Conservation (phyloP, 2,888 invertebrate genomes). For the Lithophane ornitopus region DNA sequence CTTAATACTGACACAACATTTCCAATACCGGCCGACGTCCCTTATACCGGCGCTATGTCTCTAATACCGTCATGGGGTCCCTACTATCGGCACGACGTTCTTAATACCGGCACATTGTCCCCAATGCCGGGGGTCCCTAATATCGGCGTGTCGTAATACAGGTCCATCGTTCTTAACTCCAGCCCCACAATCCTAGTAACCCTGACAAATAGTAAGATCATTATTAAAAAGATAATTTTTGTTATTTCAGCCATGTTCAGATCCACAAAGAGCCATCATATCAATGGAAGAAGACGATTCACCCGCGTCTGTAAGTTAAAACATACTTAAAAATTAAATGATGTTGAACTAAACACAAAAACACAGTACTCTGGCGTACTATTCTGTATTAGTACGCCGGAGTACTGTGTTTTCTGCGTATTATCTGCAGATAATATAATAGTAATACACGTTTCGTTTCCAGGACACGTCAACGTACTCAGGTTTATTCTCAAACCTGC, state of each 20-base stretch:
- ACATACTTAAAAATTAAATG: not conserved
- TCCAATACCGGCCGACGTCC: not conserved
- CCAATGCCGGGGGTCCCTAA: not conserved
- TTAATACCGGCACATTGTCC: no score
- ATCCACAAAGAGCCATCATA: constrained; percentile 95
- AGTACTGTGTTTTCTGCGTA: no score
- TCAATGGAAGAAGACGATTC: constrained; percentile 99
- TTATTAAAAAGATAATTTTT: not conserved
- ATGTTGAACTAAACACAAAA: not conserved
- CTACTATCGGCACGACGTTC: no score
- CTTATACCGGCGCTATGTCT: no score
- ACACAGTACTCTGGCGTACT: not conserved
- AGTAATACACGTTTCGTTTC: constrained; percentile 64
- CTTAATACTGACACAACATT: no score
- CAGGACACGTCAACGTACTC: constrained; percentile 95
- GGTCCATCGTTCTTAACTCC: not conserved
- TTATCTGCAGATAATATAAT: not conserved
- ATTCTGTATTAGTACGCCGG: not conserved
- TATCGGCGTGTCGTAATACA: not conserved
- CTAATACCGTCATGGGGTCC: no score
- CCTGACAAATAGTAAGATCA: not conserved
- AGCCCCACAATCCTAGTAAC: not conserved
- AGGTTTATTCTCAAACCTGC: constrained; percentile 95
- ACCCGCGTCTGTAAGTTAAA: constrained; percentile 95
- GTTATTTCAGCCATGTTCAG: constrained; percentile 82